Conservation (phyloP, 2,888 invertebrate genomes). For the Rhynchonema sp. region DNA sequence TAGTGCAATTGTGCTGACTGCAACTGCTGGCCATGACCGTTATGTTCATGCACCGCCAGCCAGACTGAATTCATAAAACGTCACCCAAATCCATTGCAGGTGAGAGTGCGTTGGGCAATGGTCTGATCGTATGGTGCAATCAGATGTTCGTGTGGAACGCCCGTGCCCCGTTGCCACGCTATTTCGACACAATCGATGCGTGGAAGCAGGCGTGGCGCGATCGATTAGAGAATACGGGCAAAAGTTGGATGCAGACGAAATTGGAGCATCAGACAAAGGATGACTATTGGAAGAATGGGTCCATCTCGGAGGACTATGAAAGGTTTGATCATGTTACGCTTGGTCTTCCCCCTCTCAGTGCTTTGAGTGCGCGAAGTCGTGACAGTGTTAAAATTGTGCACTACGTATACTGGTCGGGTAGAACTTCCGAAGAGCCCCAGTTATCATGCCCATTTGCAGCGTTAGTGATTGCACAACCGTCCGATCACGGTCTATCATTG, state of each 20-base stretch:
- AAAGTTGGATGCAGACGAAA: constrained; percentile 5
- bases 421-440: too few relatives aligned
- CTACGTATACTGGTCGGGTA: too few relatives aligned
- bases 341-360: background rate
- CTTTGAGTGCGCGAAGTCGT: too few relatives aligned
- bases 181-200: constrained; percentile 3
- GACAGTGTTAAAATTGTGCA: too few relatives aligned
- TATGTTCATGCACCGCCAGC: too few relatives aligned
- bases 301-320: constrained; percentile 8
- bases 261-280: constrained; percentile 10
- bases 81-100: constrained; percentile 2
- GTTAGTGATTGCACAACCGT: too few relatives aligned
- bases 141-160: constrained; percentile 10
- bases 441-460: too few relatives aligned
- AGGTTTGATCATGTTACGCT: background rate
- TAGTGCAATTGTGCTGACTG: too few relatives aligned
- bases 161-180: constrained; percentile 9
- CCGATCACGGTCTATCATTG: too few relatives aligned
- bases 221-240: background rate
- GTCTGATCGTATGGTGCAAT: constrained; percentile 8
- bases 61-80: background rate
- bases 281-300: constrained; percentile 11
- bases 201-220: constrained; percentile 3
- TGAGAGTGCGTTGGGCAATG: constrained; percentile 9
- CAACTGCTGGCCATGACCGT: too few relatives aligned